Conservation (phyloP, 2,888 invertebrate species). For the Thelaira solivaga region DNA sequence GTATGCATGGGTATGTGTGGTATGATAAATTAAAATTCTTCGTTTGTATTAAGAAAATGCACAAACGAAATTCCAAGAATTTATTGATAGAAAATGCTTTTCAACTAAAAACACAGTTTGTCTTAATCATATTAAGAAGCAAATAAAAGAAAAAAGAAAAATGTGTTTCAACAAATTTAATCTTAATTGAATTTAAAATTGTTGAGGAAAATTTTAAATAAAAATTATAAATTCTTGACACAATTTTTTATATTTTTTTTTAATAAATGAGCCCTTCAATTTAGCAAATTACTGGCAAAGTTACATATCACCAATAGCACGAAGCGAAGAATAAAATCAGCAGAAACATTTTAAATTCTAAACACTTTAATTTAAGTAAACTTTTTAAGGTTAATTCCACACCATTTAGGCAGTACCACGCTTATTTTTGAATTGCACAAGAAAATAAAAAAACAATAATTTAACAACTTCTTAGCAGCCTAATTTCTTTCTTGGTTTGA, state of each 20-base stretch:
- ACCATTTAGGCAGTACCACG: conserved; percentile 59
- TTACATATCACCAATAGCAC: too few relatives aligned
- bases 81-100: background rate
- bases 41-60: conserved; percentile 3
- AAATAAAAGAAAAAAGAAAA: background rate
- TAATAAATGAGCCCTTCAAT: too few relatives aligned
- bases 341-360: background rate
- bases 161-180: too few relatives aligned
- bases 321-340: background rate
- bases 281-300: too few relatives aligned
- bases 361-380: conserved; percentile 34
- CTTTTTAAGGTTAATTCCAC: conserved; percentile 62
- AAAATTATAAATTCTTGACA: too few relatives aligned
- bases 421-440: conserved; percentile 15
- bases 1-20: too few relatives aligned
- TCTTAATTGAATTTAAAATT: too few relatives aligned
- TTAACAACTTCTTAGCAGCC: conserved; percentile 20
- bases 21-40: conserved; percentile 54
- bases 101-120: background rate
- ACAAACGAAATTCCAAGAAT: conserved; percentile 35
- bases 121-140: background rate
- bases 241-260: too few relatives aligned
- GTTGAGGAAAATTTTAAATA: too few relatives aligned
- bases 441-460: background rate
- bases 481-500: conserved; percentile 7